A percentile compares a stretch with the other conserved stretches of the same genome.
Evolutionary conservation across 2,113 vertebrate species (phyloP).

Genomic region (Phrynosoma platyrhinos): DNA sequence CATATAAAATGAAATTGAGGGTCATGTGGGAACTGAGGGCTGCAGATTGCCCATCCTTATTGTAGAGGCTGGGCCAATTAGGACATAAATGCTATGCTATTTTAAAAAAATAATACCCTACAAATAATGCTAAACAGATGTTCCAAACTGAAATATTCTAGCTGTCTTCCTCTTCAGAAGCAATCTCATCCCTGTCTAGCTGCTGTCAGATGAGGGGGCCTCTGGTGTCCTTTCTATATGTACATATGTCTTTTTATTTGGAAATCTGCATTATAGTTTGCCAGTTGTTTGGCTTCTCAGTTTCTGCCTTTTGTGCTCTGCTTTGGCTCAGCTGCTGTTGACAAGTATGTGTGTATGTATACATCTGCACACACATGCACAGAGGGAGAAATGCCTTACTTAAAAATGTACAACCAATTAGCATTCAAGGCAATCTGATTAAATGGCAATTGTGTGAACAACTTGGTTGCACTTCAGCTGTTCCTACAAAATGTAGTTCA

Average conservation of each 20-base stretch:
- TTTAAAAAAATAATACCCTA: constrained; percentile 48
- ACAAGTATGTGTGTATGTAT: neutral
- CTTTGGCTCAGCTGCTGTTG: constrained; percentile 26
- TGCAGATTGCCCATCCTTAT: constrained; percentile 5
- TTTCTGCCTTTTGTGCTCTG: constrained; percentile 16
- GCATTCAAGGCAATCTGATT: constrained; percentile 34
- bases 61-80: constrained; percentile 75
- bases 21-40: neutral
- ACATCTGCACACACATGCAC: neutral
- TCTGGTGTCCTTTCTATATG: constrained; percentile 46
- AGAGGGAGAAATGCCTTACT: constrained; percentile 6
- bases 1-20: neutral
- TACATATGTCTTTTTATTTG: constrained; percentile 10
- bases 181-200: constrained; percentile 58
- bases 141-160: constrained; percentile 66
- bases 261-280: constrained; percentile 24
- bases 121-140: constrained; percentile 78
- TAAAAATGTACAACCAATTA: constrained; percentile 24
- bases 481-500: neutral
- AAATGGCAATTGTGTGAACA: constrained; percentile 23
- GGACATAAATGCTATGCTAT: constrained; percentile 64
- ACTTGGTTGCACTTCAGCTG: neutral
- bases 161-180: constrained; percentile 73
- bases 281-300: neutral
- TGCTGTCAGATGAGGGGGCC: constrained; percentile 51